A percentile compares a stretch with the other conserved stretches of the same genome.
Conservation (phyloP, 2,113 vertebrate genomes). For the Addax nasomaculatus region DNA sequence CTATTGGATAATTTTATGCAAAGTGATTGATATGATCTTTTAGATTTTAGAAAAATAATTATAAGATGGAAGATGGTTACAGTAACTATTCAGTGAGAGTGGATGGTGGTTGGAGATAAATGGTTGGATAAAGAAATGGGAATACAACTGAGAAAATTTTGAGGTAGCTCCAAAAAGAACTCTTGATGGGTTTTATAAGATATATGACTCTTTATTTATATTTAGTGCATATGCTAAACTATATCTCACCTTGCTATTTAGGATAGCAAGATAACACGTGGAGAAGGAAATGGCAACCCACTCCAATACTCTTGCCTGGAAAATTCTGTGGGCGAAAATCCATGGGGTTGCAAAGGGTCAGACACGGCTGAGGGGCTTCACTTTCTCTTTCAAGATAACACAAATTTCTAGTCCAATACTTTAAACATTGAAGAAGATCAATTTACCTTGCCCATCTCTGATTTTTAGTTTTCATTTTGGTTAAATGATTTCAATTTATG, state of each 20-base stretch:
- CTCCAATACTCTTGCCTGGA: background rate
- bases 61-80: background rate
- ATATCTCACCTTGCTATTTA: background rate
- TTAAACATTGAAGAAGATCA: background rate
- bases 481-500: background rate
- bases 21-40: background rate
- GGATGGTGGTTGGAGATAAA: background rate
- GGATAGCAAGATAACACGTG: background rate
- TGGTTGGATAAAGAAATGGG: background rate
- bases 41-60: background rate
- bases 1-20: background rate
- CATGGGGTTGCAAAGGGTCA: background rate
- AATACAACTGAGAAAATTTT: background rate
- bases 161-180: background rate
- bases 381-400: background rate
- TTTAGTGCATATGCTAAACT: background rate
- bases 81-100: background rate
- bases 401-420: background rate
- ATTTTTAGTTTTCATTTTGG: background rate
- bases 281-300: background rate
- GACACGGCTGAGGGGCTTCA: accelerated
- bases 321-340: background rate
- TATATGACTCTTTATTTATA: background rate
- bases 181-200: background rate
- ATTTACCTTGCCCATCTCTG: background rate